These are phyloP conservation scores for Dasyprocta punctata DNA, from an alignment of 2,113 vertebrate species.

Conservation along the genomic window DNA sequence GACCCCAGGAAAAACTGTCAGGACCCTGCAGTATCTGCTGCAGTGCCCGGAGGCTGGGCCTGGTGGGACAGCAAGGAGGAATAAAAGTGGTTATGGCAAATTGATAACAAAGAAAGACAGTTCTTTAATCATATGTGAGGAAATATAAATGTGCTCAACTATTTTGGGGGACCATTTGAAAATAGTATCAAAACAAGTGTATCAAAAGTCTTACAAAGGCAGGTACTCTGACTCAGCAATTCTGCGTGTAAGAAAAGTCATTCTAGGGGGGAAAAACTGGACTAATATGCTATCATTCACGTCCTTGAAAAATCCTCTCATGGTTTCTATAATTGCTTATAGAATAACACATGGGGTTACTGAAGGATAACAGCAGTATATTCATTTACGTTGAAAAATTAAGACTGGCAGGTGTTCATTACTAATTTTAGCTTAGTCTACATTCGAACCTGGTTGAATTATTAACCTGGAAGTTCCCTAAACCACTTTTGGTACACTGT, in stretches of 20 bases:
- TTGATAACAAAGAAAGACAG: conserved; percentile 22
- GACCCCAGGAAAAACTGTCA: not conserved
- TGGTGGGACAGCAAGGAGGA: conserved; percentile 4
- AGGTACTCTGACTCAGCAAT: conserved; percentile 58
- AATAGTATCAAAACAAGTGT: not conserved
- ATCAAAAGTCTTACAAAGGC: conserved; percentile 36
- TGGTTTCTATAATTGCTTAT: conserved; percentile 34
- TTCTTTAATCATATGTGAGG: not conserved
- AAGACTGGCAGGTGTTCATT: conserved; percentile 37
- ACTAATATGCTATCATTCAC: conserved; percentile 26
- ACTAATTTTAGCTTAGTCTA: conserved; percentile 26
- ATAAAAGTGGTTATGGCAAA: not conserved
- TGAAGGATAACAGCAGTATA: not conserved
- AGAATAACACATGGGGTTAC: conserved; percentile 32
- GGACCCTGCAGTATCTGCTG: conserved; percentile 11
- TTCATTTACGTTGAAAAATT: not conserved
- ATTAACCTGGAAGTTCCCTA: conserved; percentile 41
- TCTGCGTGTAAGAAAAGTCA: conserved; percentile 39
- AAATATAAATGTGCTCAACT: not conserved
- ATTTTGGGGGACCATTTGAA: conserved; percentile 23
- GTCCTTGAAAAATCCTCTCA: conserved; percentile 54
- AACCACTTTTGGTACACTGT: conserved; percentile 39
- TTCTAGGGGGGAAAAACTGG: not conserved
- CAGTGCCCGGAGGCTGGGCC: not conserved
- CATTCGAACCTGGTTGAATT: conserved; percentile 38